Conservation (phyloP, 2,888 invertebrate genomes). For the Scaptomyza caliginosa region DNA sequence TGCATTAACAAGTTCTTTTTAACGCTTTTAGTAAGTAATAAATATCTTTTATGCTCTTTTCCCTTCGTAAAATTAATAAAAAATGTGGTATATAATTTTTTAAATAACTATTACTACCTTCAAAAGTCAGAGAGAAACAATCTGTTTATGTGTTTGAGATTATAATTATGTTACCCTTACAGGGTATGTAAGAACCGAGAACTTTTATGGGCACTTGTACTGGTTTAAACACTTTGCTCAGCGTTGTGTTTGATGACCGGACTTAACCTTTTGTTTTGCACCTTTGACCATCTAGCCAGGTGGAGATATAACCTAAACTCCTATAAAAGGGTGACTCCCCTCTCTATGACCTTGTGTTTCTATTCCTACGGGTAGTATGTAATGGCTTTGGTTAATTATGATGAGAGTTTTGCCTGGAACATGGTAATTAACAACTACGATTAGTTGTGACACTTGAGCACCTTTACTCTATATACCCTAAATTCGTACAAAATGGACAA, state of each 20-base stretch:
- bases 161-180: not conserved
- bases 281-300: not conserved
- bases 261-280: not conserved
- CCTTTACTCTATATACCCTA: not conserved
- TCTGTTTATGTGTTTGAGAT: no score
- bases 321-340: not conserved
- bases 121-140: no score
- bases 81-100: not conserved
- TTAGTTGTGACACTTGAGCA: conserved; percentile 34
- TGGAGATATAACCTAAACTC: not conserved
- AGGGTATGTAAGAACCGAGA: not conserved
- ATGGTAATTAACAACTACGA: conserved; percentile 37
- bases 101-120: not conserved
- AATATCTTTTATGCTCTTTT: not conserved
- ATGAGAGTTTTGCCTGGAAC: conserved; percentile 13
- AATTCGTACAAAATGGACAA: not conserved
- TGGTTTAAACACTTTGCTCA: not conserved
- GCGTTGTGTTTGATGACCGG: not conserved
- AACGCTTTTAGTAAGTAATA: not conserved
- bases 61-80: not conserved
- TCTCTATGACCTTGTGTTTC: not conserved
- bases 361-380: not conserved
- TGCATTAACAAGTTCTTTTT: not conserved
- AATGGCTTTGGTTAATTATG: conserved; percentile 10
- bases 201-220: not conserved